Conservation (phyloP, 1,140 invertebrate species). For the Drosophila kepulauana region DNA sequence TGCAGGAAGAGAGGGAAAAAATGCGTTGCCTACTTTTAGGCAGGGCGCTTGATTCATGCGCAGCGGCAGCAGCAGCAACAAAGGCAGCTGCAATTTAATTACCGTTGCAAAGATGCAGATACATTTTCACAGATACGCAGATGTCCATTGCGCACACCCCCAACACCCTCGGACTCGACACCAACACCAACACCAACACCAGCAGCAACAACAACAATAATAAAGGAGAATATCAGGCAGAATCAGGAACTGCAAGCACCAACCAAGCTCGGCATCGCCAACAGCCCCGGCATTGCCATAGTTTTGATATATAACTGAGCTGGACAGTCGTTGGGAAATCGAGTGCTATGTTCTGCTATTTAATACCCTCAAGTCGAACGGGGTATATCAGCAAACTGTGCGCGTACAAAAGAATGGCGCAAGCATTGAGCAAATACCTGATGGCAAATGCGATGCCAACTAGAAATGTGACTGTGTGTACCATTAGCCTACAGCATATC, state of each 20-base stretch:
- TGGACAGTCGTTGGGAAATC: constrained; percentile 26
- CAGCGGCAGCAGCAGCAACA: constrained; percentile 48
- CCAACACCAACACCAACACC: not conserved
- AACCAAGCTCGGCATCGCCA: not conserved
- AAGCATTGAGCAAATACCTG: not conserved
- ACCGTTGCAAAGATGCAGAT: constrained; percentile 63
- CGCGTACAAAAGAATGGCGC: not conserved
- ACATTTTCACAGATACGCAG: constrained; percentile 36
- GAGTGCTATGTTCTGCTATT: constrained; percentile 4
- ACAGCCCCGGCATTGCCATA: constrained; percentile 4
- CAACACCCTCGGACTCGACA: constrained; percentile 9
- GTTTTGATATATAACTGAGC: constrained; percentile 43
- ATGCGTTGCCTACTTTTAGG: constrained; percentile 66
- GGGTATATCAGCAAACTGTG: constrained; percentile 9
- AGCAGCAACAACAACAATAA: not conserved
- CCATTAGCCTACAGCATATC: constrained; percentile 11
- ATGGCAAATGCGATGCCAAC: not conserved
- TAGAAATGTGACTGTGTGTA: not conserved
- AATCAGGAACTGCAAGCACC: not conserved
- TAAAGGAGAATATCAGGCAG: constrained; percentile 1
- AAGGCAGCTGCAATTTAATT: constrained; percentile 77
- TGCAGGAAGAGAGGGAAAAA: constrained; percentile 31
- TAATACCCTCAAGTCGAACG: constrained; percentile 2
- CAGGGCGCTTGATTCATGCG: constrained; percentile 50
- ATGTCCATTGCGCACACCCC: constrained; percentile 22